Base-by-base conservation (phyloP, 2,113 vertebrate species). In the Chlamydotis undulata region DNA sequence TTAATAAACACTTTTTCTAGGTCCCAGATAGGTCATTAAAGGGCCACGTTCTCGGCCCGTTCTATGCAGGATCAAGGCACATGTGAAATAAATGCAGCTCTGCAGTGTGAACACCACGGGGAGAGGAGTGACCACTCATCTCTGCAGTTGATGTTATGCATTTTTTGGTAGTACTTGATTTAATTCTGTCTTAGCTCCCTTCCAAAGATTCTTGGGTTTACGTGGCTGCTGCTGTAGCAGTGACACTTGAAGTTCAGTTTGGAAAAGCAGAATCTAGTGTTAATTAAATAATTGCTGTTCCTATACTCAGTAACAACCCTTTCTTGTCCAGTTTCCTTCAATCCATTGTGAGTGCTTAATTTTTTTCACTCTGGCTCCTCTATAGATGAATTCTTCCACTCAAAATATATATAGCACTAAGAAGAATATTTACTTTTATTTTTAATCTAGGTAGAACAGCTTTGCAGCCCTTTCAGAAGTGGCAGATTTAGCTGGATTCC, bases 391-490 rank as follows among this genome's bases (percentile, higher is more conserved):
- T 50, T 71, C 69, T 83, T 92, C 41, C 10, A n/a, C 4, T 9
- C 23, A 45, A 73, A 78, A 71, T 64, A 13, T 71, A 33, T 53
- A 13, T n/a, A 75, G 35, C 17, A 55, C 28, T 47, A 68, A 76
- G 39, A 83, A 24, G 37, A 76, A 39, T 81, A 53, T 84, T 90
- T 87, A 81, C 73, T 90, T 73, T 83, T 86, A 49, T 88, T 94
- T 94, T 93, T 93, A 89, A 90, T 95, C 76, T 49, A 29, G 79
- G 57, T 29, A 78, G 61, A 96, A 73, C 41, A 94, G 86, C 86
- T 96, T 96, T 89, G 69, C 49, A 75, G 14, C 24, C 65, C 28
- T 84, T 89, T 91, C 57, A 35, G 31, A 84, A 93, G 69, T 50
- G 83, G 26, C 80, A 89, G 45, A 28, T 68, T 68, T 81, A 82